Conservation (phyloP, 2,113 vertebrate genomes). For the Epinephelus fuscoguttatus region DNA sequence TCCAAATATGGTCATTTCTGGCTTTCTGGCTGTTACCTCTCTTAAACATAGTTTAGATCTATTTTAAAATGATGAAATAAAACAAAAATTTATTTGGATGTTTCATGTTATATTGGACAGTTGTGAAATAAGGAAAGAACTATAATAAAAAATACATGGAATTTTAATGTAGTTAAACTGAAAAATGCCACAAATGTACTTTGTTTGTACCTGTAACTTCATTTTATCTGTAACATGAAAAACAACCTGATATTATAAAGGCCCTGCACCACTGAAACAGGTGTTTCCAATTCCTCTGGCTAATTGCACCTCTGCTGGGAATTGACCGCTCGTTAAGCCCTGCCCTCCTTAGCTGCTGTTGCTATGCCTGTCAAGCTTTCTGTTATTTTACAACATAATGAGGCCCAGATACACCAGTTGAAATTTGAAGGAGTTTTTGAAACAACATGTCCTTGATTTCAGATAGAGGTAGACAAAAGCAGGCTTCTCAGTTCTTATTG, state of each 20-base stretch:
- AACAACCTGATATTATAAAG: neutral
- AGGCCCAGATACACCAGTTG: neutral
- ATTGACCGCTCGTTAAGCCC: neutral
- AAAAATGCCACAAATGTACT: neutral
- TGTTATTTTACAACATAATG: neutral
- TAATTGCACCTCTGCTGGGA: slow-evolving; percentile 1
- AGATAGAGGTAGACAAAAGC: too few species aligned
- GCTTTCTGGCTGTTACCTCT: neutral
- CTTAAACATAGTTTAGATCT: neutral
- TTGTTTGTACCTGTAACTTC: neutral
- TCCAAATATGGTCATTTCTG: too few species aligned
- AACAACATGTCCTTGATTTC: neutral
- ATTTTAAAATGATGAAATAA: neutral
- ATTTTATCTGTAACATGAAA: neutral
- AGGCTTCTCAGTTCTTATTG: too few species aligned
- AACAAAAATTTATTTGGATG: neutral
- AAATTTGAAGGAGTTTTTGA: neutral
- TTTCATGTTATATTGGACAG: neutral
- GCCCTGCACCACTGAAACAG: neutral
- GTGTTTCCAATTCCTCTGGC: neutral
- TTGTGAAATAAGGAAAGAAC: neutral
- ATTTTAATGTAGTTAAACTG: neutral
- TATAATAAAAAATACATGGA: neutral
- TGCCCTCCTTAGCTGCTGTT: too few species aligned
- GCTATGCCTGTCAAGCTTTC: neutral